These are phyloP conservation scores for Oncorhynchus tshawytscha DNA, from an alignment of 2,113 vertebrate genomes.

Conservation along the genomic window DNA sequence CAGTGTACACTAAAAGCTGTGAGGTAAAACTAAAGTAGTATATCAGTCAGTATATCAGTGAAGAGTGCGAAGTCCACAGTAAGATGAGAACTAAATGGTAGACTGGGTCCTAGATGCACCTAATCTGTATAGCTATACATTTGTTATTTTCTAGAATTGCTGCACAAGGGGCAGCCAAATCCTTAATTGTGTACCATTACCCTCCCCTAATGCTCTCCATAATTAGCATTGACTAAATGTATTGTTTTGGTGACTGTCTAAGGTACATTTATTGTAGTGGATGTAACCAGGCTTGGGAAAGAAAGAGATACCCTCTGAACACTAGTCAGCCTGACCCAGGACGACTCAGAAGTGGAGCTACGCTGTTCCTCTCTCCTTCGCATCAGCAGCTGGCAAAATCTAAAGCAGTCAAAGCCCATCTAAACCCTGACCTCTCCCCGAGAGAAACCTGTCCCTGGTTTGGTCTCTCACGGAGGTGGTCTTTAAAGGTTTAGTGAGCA, in stretches of 20 bases:
- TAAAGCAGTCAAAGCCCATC: slow-evolving; percentile 22
- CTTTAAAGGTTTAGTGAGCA: slow-evolving; percentile 49
- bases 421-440: slow-evolving; percentile 45
- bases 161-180: slow-evolving; percentile 44
- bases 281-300: slow-evolving; percentile 37
- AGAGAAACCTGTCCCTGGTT: slow-evolving; percentile 32
- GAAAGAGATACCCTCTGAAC: slow-evolving; percentile 41
- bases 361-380: slow-evolving; percentile 13
- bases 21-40: slow-evolving; percentile 6
- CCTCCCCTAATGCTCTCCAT: slow-evolving; percentile 44
- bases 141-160: slow-evolving; percentile 38
- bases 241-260: slow-evolving; percentile 55
- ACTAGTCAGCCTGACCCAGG: slow-evolving; percentile 1
- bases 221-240: slow-evolving; percentile 58
- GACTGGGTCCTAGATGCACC: neutral
- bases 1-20: slow-evolving; percentile 12
- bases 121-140: slow-evolving; percentile 22
- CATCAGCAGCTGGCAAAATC: slow-evolving; percentile 39
- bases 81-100: neutral
- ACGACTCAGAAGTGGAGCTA: slow-evolving; percentile 7
- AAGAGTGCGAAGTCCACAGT: neutral
- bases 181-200: slow-evolving; percentile 58
- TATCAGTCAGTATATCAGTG: neutral
- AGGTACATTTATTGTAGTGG: slow-evolving; percentile 48
- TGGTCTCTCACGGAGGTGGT: slow-evolving; percentile 54